These are phyloP conservation scores for Turnix velox DNA, from an alignment of 2,113 vertebrate species.

Conservation along the genomic window DNA sequence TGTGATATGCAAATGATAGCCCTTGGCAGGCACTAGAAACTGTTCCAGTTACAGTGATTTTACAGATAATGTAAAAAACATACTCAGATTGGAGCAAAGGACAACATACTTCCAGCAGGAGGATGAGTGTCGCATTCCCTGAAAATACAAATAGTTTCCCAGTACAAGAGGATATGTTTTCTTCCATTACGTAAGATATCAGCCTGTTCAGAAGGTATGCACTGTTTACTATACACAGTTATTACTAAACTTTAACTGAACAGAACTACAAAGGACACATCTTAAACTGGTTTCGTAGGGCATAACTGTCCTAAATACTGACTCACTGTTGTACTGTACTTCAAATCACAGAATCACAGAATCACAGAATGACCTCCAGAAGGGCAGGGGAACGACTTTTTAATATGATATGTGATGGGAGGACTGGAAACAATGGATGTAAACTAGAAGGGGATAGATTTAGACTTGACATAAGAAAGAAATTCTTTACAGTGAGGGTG, in stretches of 20 bases:
- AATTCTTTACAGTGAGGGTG: too few species aligned
- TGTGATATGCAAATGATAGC: not conserved
- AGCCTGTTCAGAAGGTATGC: slow-evolving; percentile 22
- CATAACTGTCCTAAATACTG: slow-evolving; percentile 58
- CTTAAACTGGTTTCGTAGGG: slow-evolving; percentile 49
- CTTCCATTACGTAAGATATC: slow-evolving; percentile 12
- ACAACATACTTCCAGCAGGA: not conserved
- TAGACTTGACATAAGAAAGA: too few species aligned
- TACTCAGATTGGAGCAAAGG: not conserved
- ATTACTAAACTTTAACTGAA: slow-evolving; percentile 22
- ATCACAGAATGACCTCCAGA: too few species aligned
- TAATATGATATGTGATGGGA: too few species aligned
- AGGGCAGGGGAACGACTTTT: too few species aligned
- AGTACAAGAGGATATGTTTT: slow-evolving; percentile 3
- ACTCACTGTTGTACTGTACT: slow-evolving; percentile 27
- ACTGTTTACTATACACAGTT: slow-evolving; percentile 64
- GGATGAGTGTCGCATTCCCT: not conserved
- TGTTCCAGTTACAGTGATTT: not conserved
- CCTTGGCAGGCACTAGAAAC: not conserved
- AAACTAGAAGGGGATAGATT: too few species aligned
- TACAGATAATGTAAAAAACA: not conserved
- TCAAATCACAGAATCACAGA: too few species aligned
- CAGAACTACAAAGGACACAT: slow-evolving; percentile 36
- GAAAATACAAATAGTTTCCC: slow-evolving; percentile 1
- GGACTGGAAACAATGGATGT: too few species aligned